A percentile compares a stretch with the other conserved stretches of the same genome.
These are phyloP conservation scores for Lacanobia wlatinum DNA, from an alignment of 2,888 invertebrate species.

Conservation along the genomic window DNA sequence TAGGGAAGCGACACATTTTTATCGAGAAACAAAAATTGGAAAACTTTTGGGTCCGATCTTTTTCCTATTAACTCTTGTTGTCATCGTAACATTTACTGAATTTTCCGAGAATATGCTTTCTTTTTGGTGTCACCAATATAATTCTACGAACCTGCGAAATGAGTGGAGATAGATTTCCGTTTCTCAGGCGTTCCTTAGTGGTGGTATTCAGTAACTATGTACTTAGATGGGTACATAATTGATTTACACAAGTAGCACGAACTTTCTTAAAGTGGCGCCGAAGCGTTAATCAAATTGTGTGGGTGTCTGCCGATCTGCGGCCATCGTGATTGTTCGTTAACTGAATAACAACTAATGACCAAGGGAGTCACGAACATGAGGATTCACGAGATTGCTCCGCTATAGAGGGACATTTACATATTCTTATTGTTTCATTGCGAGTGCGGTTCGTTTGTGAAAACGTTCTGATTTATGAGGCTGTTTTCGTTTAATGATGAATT, in stretches of 20 bases:
- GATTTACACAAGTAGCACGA: conserved; percentile 53
- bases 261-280: conserved; percentile 66
- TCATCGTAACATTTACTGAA: conserved; percentile 17
- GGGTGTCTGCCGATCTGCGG: conserved; percentile 57
- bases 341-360: conserved; percentile 66
- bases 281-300: conserved; percentile 72
- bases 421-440: conserved; percentile 28
- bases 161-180: conserved; percentile 2
- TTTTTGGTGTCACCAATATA: background rate
- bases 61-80: conserved; percentile 36
- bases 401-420: conserved; percentile 52
- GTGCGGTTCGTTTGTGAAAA: conserved; percentile 38
- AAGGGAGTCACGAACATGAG: conserved; percentile 65
- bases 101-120: conserved; percentile 13
- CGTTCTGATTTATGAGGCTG: conserved; percentile 39
- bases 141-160: background rate
- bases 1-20: conserved; percentile 27
- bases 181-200: background rate
- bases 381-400: conserved; percentile 23
- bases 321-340: conserved; percentile 69
- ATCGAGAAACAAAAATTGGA: conserved; percentile 56
- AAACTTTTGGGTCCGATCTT: conserved; percentile 61
- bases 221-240: conserved; percentile 46
- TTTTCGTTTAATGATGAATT: conserved; percentile 34
- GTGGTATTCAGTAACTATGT: conserved; percentile 5